Evolutionary conservation across 2,797 vertebrate genomes (phyloP), one percentile per base, ranked within the genome.

Genomic region (Darevskia nairensis): DNA sequence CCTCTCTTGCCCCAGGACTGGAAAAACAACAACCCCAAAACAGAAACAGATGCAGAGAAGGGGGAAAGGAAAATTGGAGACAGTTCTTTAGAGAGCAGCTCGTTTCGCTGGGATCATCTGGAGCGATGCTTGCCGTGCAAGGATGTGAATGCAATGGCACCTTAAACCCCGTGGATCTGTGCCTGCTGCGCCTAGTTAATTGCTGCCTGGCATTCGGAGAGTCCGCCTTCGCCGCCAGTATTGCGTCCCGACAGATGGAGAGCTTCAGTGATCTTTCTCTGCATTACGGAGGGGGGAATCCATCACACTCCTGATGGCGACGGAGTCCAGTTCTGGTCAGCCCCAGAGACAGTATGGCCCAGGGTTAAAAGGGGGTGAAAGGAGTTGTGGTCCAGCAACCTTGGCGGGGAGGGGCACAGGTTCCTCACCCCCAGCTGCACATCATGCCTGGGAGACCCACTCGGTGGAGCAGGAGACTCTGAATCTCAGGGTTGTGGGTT

Each of bases 1-100:
- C n/a, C 41, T 50, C 69, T 75, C 41, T 85, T 69, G 82, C 82
- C 82, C 69, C 77, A 4, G 82, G 86, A 19, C 82, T 87, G 86
- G 82, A 85, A 85, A 69, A 75, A 80, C 1, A 50, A 13, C 50
- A 50, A 29, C 1, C n/a, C 17, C 68, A 61, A 75, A 80, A 27
- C 41, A 59, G 39, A 66, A 85, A 68, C 68, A 23, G 59, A 59
- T 76, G 78, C 55, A 13, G 55, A 23, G 78, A 41, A 35, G 61
- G 10, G n/a, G n/a, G 1, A 32, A n/a, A 44, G 29, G 21, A 50
- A 39, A 81, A 35, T 61, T 2, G 7, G 59, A 77, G 77, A n/a
- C 41, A 23, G 32, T 3, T 3, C 25, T 9, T 4, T 7, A 15
- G 35, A 8, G 41, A 15, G n/a, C 27, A 75, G 66, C 1, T 13